Evolutionary conservation across 2,113 vertebrate genomes (phyloP), one percentile per base, ranked within the genome.

Genomic region (Cranoglanis bouderius): DNA sequence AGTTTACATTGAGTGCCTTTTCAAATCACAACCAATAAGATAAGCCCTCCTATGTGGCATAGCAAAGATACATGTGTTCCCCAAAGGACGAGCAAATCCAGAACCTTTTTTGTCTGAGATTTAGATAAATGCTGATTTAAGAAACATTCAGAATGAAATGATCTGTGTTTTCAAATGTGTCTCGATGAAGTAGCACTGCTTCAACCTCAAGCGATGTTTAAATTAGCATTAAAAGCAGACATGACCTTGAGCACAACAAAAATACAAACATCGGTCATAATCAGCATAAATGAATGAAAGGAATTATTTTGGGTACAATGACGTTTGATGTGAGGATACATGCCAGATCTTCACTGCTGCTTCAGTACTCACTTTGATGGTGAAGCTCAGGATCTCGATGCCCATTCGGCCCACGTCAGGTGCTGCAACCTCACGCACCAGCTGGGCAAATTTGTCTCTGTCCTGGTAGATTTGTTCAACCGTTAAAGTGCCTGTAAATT

Each of bases 381-480:
- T 99, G 85, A 99, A 99, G 94, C 98, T 99, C 88, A 99, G 96
- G 90, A 99, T 98, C 93, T 99, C 98, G 0, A 99, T 99, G 74
- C 98, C 98, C 98, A 99, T 99, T 84, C 97, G 96, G 87, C 97
- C 98, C 9, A 99, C 97, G 0, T 99, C 98, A 0, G 98, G 98
- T 75, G 98, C 95, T 3, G 98, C 98, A 70, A 99, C 98, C 90
- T 99, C 98, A 90, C 97, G 93, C 65, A 99, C 98, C 92, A 99
- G 95, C 91, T 97, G 97, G 88, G 98, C 98, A 95, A 99, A 99
- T 95, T 98, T 96, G 92, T 99, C 98, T 80, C 98, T 94, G 95
- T 99, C 98, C 94, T 98, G 98, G 90, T 98, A 99, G 92, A 99
- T 99, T 94, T 99, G 98, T 91, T 99, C 98, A 65, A 99, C 97